Conservation (phyloP, 92 coral and sea anemone species). For the Scolanthus callimorphus region DNA sequence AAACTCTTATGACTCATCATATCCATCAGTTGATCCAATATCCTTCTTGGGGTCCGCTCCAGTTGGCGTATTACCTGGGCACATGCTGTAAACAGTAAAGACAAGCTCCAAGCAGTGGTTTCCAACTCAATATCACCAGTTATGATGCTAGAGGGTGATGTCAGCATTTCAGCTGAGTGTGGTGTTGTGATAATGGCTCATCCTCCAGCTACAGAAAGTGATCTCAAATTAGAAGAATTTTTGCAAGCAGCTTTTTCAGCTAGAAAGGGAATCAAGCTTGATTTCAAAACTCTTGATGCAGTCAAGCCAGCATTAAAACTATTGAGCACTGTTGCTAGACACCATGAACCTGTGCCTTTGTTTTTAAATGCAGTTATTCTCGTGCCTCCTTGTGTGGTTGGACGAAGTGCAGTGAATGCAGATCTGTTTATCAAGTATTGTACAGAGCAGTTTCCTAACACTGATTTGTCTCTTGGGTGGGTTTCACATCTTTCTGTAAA, state of each 20-base stretch:
- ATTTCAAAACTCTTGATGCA: constrained; percentile 62
- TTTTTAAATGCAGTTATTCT: constrained; percentile 91
- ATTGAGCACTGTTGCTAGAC: constrained; percentile 31
- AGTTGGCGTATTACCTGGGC: constrained; percentile 65
- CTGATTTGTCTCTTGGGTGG: constrained; percentile 87
- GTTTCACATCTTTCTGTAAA: constrained; percentile 17
- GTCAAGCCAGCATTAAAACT: constrained; percentile 69
- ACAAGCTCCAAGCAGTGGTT: constrained; percentile 47
- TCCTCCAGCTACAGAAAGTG: constrained; percentile 81
- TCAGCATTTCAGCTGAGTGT: constrained; percentile 41
- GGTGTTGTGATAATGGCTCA: constrained; percentile 88
- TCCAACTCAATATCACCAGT: constrained; percentile 18
- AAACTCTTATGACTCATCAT: too few relatives aligned
- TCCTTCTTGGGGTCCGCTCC: background rate
- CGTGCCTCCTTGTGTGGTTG: constrained; percentile 65
- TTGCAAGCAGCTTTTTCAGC: constrained; percentile 47
- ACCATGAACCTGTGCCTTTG: constrained; percentile 33
- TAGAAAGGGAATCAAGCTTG: constrained; percentile 80
- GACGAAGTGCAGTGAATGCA: constrained; percentile 55
- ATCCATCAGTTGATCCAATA: too few relatives aligned
- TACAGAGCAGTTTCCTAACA: constrained; percentile 52
- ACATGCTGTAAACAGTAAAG: constrained; percentile 81
- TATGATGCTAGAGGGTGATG: constrained; percentile 94
- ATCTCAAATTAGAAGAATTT: constrained; percentile 68
- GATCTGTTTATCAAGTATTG: constrained; percentile 50